These are phyloP conservation scores for Temnothorax curvispinosus DNA, from an alignment of 1,140 invertebrate species.

Conservation along the genomic window DNA sequence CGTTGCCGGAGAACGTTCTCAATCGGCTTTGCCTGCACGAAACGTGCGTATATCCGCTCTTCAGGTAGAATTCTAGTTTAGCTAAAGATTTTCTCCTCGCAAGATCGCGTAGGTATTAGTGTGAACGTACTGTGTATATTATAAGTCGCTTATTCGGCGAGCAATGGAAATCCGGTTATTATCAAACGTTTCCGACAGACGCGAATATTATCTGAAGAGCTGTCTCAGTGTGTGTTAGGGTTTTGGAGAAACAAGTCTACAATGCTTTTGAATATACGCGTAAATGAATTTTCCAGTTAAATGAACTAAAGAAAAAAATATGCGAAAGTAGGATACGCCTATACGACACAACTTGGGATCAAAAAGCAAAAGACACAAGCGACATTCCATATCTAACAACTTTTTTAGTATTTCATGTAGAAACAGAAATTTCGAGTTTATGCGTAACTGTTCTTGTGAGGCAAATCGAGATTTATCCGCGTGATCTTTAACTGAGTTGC, in stretches of 20 bases:
- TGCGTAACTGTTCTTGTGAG: not conserved
- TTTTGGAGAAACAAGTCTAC: not conserved
- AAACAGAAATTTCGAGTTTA: not conserved
- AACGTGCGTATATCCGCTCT: slow-evolving; percentile 2
- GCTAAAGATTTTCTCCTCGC: not conserved
- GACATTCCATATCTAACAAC: not conserved
- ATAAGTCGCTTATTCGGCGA: slow-evolving; percentile 21
- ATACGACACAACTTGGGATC: not conserved
- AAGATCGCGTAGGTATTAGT: not conserved
- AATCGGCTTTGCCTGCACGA: not conserved
- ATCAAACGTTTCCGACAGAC: not conserved
- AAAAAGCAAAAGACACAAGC: not conserved
- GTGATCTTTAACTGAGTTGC: not conserved
- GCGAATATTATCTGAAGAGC: not conserved
- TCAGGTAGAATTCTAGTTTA: not conserved
- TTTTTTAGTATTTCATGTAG: not conserved
- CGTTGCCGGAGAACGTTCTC: not conserved
- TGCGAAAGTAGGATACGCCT: not conserved
- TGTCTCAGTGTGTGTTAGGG: not conserved
- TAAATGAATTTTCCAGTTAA: not conserved
- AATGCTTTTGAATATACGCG: not conserved
- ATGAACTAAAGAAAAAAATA: not conserved
- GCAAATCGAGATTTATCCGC: slow-evolving; percentile 29
- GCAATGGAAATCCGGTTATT: not conserved
- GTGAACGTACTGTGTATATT: not conserved